Evolutionary conservation across 2,888 invertebrate genomes (phyloP), one percentile per base, ranked within the genome.

Genomic region (Eristalis pertinax): DNA sequence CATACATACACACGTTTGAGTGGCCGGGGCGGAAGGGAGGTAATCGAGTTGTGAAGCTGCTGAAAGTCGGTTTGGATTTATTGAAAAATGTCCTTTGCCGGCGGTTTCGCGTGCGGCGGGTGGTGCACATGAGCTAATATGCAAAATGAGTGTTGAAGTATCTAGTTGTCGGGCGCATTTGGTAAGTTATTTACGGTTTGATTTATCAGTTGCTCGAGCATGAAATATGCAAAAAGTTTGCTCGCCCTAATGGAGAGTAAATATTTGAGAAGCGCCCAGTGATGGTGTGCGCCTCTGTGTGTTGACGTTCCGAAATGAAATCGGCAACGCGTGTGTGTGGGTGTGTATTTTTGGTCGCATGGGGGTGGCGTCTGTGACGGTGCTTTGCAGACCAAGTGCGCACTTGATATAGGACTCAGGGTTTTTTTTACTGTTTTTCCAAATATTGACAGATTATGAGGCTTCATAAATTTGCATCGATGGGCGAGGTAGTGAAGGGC

Each of bases 41-140:
- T 72, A 82, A 82, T 82, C 70, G 77, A 82, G 70, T 82, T 77
- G 77, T 62, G 62, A 83, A 58, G 73, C 77, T 73, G 72, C 65
- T 73, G 78, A 81, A 69, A 74, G 74, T 68, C 56, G 32, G 15
- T 32, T 7, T 10, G 62, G 29, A 63, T 67, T 35, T 69, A 69
- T 74, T 80, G 74, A 80, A 67, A 72, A 43, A 70, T 64, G 69
- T 69, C 35, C 63, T 67, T 43, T 32, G 56, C 19, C 22, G 58
- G 58, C 22, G 41, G 58, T 62, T 50, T n/a, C 19, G 38, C 10
- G 60, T 24, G 60, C 15, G 26, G 24, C 15, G n/a, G 10, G 26
- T n/a, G 11, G 35, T 11, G 35, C 24, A 11, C 11, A 24, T 50
- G 7, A 24, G 38, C 63, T 43, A 62, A 65, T 58, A 32, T 58